Percentiles rank a stretch among this genome's conserved stretches.
Evolutionary conservation across 2,888 invertebrate genomes (phyloP).

Genomic region (Herminia tarsipennalis): DNA sequence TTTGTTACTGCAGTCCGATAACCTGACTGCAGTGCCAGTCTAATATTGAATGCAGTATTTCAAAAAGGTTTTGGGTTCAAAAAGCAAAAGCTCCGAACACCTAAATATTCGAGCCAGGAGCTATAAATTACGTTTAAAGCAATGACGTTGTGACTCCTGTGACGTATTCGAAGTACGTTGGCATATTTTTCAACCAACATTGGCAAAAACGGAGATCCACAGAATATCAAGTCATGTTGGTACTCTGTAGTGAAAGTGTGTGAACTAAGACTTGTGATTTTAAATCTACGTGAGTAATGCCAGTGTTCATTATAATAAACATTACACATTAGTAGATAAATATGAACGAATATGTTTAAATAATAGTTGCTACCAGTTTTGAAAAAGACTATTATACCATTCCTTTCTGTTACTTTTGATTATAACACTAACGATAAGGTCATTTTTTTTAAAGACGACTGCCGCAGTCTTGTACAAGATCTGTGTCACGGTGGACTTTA

Average conservation of each 20-base stretch:
- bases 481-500: no score
- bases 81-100: slow-evolving; percentile 3
- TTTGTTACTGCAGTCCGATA: no score
- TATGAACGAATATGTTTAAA: background rate
- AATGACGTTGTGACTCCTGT: slow-evolving; percentile 8
- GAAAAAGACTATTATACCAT: no score
- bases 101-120: background rate
- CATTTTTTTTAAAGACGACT: no score
- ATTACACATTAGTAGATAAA: background rate
- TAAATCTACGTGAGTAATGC: background rate
- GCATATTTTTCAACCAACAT: slow-evolving; percentile 7
- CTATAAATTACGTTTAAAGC: slow-evolving; percentile 8
- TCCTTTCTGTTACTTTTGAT: no score
- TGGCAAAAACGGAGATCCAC: background rate
- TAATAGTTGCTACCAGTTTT: background rate
- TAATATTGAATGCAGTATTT: no score
- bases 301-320: background rate
- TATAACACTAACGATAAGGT: background rate
- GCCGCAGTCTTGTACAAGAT: no score
- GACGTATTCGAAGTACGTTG: slow-evolving; percentile 4
- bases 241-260: background rate
- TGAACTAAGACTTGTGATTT: background rate
- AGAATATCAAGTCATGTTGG: no score
- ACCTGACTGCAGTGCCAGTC: no score
- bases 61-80: no score